Conservation (phyloP, 2,113 vertebrate species). For the Ardeotis arabs region DNA sequence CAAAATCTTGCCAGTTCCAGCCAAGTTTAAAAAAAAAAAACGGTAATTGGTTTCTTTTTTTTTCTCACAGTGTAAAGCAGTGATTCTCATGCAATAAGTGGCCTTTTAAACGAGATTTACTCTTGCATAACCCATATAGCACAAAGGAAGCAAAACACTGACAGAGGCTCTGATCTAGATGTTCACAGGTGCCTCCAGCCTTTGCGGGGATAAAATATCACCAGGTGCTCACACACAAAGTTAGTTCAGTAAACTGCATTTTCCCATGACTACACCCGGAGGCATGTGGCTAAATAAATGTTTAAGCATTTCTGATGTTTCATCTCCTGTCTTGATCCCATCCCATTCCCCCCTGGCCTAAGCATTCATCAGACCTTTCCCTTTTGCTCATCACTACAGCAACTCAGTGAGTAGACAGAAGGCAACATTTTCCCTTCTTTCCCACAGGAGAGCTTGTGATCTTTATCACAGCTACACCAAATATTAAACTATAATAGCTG, state of each 20-base stretch:
- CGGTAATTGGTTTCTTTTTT: background rate
- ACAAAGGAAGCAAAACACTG: background rate
- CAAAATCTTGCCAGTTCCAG: background rate
- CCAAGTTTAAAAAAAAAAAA: background rate
- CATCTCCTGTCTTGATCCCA: background rate
- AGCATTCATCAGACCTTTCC: background rate
- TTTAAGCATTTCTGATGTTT: background rate
- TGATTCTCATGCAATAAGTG: background rate
- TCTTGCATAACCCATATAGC: background rate
- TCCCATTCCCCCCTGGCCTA: background rate
- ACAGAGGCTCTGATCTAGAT: background rate
- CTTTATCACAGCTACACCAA: background rate
- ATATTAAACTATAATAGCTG: background rate
- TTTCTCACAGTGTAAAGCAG: background rate
- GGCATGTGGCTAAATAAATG: background rate
- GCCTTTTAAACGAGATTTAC: background rate
- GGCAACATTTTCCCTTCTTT: background rate
- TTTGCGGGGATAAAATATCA: background rate
- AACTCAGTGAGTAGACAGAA: background rate
- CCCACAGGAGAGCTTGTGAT: background rate
- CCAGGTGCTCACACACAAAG: background rate
- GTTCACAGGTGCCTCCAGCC: background rate
- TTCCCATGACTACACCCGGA: background rate
- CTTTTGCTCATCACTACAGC: background rate
- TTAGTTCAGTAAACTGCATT: background rate